A percentile compares a stretch with the other conserved stretches of the same genome.
Conservation (phyloP, 2,797 vertebrate genomes). For the Fistularia commersonii region DNA sequence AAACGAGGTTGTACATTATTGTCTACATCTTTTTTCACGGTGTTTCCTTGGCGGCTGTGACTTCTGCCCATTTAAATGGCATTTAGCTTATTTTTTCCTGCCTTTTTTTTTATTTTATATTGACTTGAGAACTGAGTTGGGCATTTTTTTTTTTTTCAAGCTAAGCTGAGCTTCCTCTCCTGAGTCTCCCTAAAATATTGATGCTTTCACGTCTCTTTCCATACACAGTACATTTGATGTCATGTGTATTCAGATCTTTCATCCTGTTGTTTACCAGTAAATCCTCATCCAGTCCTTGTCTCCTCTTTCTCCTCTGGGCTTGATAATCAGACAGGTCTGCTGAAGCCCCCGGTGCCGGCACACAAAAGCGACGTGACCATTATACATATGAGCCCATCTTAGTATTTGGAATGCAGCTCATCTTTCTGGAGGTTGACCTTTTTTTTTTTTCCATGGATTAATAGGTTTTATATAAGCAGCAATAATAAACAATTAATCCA, state of each 20-base stretch:
- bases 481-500: slow-evolving; percentile 75
- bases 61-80: too few relatives aligned
- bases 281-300: slow-evolving; percentile 25
- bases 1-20: too few relatives aligned
- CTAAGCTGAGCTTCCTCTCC: too few relatives aligned
- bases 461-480: slow-evolving; percentile 70
- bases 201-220: too few relatives aligned
- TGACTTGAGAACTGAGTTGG: too few relatives aligned
- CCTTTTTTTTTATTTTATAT: too few relatives aligned
- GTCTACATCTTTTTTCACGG: too few relatives aligned
- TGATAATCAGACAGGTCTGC: slow-evolving; percentile 59
- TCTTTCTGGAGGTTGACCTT: slow-evolving; percentile 71
- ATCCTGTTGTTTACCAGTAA: slow-evolving; percentile 40
- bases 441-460: slow-evolving; percentile 74
- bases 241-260: slow-evolving; percentile 5
- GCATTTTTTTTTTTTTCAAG: too few relatives aligned
- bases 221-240: not conserved
- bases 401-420: slow-evolving; percentile 54
- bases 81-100: too few relatives aligned
- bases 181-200: too few relatives aligned
- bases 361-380: slow-evolving; percentile 58
- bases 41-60: too few relatives aligned
- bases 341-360: slow-evolving; percentile 49
- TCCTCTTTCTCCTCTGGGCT: slow-evolving; percentile 41
- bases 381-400: slow-evolving; percentile 56